Evolutionary conservation across 2,888 invertebrate species (phyloP), one percentile per base, ranked within the genome.

Genomic region (Petrolisthes manimaculis): DNA sequence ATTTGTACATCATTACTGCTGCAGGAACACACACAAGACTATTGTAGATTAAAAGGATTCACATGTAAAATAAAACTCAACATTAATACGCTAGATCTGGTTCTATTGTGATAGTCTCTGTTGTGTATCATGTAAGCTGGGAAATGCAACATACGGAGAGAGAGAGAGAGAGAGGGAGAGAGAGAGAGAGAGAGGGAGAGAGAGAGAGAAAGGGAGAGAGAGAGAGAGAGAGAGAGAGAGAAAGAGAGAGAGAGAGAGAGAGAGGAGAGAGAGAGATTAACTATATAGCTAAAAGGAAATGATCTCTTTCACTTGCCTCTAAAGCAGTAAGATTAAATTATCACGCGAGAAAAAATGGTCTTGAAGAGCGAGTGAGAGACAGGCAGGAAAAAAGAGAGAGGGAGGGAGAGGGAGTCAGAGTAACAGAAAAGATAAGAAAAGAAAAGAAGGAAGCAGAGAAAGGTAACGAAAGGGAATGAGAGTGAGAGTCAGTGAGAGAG

Each of bases 381-480:
- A 71, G 83, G 54, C 71, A 82, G 69, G 9, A 69, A 67, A n/a
- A 67, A 53, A 53, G 55, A 80, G 80, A 54, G 80, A 56, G 67
- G 37, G 67, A 82, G 51, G 3, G 24, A 69, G 69, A 69, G 82
- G 51, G 82, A 69, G 81, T 67, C 67, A 82, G 82, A 82, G 67
- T 53, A 69, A 67, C 61, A 81, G 81, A 82, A 69, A 82, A 51
- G 69, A 51, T 67, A 69, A 82, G 82, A 82, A 69, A 69, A 82
- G 82, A 82, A 69, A 69, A 67, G 37, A 37, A n/a, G 51, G 8
- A 69, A n/a, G 14, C 9, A 61, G 56, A 21, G 61, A 67, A 18
- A 53, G 53, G n/a, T 0, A 51, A 8, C 14, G 61, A 67, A 18
- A 53, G 53, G n/a, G 14, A 51, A 8, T 53, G 53, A 55, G 24